A percentile compares a stretch with the other conserved stretches of the same genome.
Evolutionary conservation across 2,113 vertebrate species (phyloP).

Genomic region (Gnathonemus longibarbis): DNA sequence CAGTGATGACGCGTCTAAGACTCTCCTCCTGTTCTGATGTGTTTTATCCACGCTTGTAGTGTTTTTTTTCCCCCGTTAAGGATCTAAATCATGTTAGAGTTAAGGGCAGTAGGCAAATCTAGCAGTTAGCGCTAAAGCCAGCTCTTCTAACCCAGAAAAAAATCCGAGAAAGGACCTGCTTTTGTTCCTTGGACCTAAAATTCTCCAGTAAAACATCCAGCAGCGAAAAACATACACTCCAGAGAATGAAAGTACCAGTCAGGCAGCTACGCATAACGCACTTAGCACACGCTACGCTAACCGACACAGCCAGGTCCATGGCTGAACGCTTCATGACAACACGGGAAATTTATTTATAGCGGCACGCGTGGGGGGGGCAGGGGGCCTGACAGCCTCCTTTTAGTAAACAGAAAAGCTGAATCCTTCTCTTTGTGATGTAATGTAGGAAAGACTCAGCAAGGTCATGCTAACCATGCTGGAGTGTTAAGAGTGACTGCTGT

Average conservation of each 20-base stretch:
- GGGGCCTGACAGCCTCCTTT: not conserved
- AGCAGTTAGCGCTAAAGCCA: not conserved
- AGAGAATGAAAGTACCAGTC: not conserved
- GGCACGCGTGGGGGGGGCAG: not conserved
- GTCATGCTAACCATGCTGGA: not conserved
- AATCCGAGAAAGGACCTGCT: not conserved
- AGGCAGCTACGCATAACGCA: not conserved
- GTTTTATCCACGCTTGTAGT: not conserved
- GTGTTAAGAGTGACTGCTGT: not conserved
- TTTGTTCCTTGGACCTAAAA: not conserved
- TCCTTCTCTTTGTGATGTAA: not conserved
- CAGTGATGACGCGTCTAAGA: not conserved
- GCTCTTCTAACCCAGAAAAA: not conserved
- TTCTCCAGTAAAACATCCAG: not conserved
- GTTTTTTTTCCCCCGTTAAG: not conserved
- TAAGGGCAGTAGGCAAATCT: not conserved
- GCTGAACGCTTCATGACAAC: not conserved
- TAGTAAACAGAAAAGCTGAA: not conserved
- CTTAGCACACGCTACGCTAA: not conserved
- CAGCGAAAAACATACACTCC: not conserved
- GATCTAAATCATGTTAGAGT: not conserved
- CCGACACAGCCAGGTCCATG: not conserved
- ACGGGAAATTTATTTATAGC: conserved; percentile 2
- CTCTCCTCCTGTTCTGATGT: not conserved
- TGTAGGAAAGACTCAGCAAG: not conserved